These are phyloP conservation scores for Enteromius trimaculatus DNA, from an alignment of 2,797 vertebrate species.

Conservation along the genomic window DNA sequence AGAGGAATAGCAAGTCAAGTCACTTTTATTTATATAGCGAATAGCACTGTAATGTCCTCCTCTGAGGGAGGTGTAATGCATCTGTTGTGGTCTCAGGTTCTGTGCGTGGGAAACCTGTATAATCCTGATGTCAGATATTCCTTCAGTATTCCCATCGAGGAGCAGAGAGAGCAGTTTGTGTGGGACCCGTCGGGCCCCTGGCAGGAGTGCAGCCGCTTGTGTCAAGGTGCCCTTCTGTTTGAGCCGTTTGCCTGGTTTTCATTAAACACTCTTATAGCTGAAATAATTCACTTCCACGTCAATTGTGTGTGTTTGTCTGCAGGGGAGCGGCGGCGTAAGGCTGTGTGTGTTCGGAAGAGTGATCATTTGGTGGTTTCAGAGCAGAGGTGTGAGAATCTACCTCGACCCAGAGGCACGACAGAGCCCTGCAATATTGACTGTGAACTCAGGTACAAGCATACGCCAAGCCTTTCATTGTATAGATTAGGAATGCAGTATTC, in stretches of 20 bases:
- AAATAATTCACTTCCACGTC: background rate
- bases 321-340: constrained; percentile 86
- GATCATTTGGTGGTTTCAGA: constrained; percentile 87
- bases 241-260: background rate
- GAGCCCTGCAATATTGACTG: constrained; percentile 91
- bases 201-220: constrained; percentile 91
- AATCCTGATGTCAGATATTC: constrained; percentile 94
- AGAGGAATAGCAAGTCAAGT: background rate
- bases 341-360: constrained; percentile 85
- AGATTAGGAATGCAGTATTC: background rate
- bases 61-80: background rate
- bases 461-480: no score
- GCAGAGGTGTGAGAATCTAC: constrained; percentile 86
- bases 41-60: background rate
- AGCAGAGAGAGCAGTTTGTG: constrained; percentile 81
- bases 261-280: background rate
- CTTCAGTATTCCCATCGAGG: constrained; percentile 90
- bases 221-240: constrained; percentile 83
- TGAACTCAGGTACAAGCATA: constrained; percentile 85
- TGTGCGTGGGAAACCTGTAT: constrained; percentile 95
- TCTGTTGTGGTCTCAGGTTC: constrained; percentile 78
- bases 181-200: constrained; percentile 92
- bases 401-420: constrained; percentile 72
- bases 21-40: no score
- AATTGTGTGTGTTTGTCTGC: constrained; percentile 62